A percentile compares a stretch with the other conserved stretches of the same genome.
phyloP scores from a whole-genome alignment of 1,140 invertebrate genomes.

The Drosophila grimshawi region DNA sequence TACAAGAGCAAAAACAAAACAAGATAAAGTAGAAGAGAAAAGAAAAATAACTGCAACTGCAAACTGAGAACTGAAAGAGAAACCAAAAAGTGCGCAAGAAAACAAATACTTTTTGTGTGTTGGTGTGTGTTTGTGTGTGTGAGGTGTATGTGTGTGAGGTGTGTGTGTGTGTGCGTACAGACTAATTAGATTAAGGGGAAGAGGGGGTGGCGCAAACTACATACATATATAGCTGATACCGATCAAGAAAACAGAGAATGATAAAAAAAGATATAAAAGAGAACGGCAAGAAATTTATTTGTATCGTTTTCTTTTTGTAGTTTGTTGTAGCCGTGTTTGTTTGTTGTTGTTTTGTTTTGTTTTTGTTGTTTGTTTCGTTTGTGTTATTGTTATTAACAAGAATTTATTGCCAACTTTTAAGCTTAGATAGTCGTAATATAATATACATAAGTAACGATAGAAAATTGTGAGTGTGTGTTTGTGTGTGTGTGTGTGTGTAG shows the following conservation, averaged over 20 bases:
- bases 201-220: conserved; percentile 7
- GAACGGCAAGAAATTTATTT: conserved; percentile 7
- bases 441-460: conserved; percentile 81
- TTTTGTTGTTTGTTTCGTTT: conserved; percentile 32
- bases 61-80: conserved; percentile 7
- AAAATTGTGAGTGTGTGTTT: conserved; percentile 50
- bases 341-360: conserved; percentile 17
- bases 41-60: conserved; percentile 12
- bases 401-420: conserved; percentile 73
- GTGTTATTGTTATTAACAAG: conserved; percentile 41
- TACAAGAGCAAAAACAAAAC: conserved; percentile 15
- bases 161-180: conserved; percentile 21
- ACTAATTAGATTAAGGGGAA: conserved; percentile 32
- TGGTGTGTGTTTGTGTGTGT: conserved; percentile 20
- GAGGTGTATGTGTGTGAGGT: conserved; percentile 1
- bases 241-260: conserved; percentile 4
- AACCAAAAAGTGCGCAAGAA: conserved; percentile 43
- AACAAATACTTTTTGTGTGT: conserved; percentile 43
- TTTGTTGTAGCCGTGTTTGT: conserved; percentile 14
- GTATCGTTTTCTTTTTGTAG: conserved; percentile 10
- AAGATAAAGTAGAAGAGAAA: conserved; percentile 3
- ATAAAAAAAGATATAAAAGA: conserved; percentile 3
- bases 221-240: background rate
- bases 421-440: conserved; percentile 77
- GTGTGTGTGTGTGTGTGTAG: conserved; percentile 34